Evolutionary conservation across 2,113 vertebrate species (phyloP), one percentile per base, ranked within the genome.

Genomic region (Aleadryas rufinucha): DNA sequence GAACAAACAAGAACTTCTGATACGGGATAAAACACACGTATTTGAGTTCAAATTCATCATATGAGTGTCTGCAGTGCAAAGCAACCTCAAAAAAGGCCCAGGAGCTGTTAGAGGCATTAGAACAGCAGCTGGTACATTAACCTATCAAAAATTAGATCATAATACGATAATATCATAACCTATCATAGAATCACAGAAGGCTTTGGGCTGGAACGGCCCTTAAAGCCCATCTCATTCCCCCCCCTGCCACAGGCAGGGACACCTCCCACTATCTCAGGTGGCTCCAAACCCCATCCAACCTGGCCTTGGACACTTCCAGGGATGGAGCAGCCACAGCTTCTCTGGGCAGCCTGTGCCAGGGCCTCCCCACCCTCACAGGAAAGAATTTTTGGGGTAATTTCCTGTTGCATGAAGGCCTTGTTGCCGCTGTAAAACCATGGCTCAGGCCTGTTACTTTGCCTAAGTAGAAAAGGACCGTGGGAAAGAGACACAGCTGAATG

Each of bases 1-100:
- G 89, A 16, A 42, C 16, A 78, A 83, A 74, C 35, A 95, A 59
- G 88, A 95, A 95, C 92, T 92, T 90, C 85, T 90, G 89, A 88
- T 66, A 87, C 61, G 75, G 57, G 90, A 95, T 45, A 74, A 96
- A 79, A 96, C 87, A 85, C 81, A 78, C 2, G 27, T 39, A 63
- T 54, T 33, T 44, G 65, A 90, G 68, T 76, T 95, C 65, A 80
- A 50, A 69, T 78, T 83, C 87, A 89, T 37, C 78, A 61, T 7
- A 6, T 16, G 3, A 92, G 57, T 20, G 45, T 42, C 56, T 86
- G 87, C 42, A 91, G 84, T 2, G 11, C 4, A 35, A 57, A 64
- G 63, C 50, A 27, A 13, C 49, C 68, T 70, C 41, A 37, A 0
- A 31, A 83, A 19, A 57, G 31, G 35, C 24, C 45, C 39, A 31